Evolutionary conservation across 2,888 invertebrate genomes (phyloP).

Genomic region (Cheilosia grossa): DNA sequence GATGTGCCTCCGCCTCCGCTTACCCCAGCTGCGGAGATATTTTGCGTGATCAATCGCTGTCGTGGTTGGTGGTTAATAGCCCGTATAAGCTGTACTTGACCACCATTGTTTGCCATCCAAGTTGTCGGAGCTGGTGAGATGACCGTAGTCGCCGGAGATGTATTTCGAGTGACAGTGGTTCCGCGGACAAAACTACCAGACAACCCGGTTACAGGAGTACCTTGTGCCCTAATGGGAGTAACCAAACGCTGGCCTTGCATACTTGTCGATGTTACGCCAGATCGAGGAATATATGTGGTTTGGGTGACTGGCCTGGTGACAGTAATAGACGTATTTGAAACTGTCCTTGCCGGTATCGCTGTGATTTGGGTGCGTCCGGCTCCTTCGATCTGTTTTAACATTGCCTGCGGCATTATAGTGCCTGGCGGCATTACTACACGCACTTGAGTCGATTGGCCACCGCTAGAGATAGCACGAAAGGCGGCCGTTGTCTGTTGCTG

Average conservation of each 20-base stretch:
- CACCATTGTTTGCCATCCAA: slow-evolving; percentile 81
- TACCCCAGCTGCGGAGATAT: slow-evolving; percentile 76
- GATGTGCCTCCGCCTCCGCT: slow-evolving; percentile 75
- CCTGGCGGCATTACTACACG: slow-evolving; percentile 82
- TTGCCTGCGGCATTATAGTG: slow-evolving; percentile 83
- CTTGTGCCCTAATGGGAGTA: slow-evolving; percentile 80
- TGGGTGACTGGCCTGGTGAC: slow-evolving; percentile 82
- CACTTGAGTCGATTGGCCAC: slow-evolving; percentile 82
- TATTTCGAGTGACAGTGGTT: slow-evolving; percentile 78
- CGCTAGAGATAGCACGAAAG: slow-evolving; percentile 80
- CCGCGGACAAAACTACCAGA: slow-evolving; percentile 81
- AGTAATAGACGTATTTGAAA: slow-evolving; percentile 83
- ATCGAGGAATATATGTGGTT: slow-evolving; percentile 81
- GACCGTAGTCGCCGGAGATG: slow-evolving; percentile 81
- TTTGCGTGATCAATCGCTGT: slow-evolving; percentile 82
- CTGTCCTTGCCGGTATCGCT: slow-evolving; percentile 82
- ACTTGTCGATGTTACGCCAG: slow-evolving; percentile 81
- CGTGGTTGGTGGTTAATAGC: slow-evolving; percentile 81
- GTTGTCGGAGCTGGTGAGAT: slow-evolving; percentile 82
- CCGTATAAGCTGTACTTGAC: slow-evolving; percentile 82
- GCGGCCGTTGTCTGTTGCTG: slow-evolving; percentile 79
- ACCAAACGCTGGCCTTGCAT: slow-evolving; percentile 81
- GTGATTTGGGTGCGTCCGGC: slow-evolving; percentile 82
- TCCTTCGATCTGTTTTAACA: slow-evolving; percentile 84
- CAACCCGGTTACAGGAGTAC: slow-evolving; percentile 77